phyloP scores from a whole-genome alignment of 2,797 vertebrate species.

The Phylloscopus collybita region DNA sequence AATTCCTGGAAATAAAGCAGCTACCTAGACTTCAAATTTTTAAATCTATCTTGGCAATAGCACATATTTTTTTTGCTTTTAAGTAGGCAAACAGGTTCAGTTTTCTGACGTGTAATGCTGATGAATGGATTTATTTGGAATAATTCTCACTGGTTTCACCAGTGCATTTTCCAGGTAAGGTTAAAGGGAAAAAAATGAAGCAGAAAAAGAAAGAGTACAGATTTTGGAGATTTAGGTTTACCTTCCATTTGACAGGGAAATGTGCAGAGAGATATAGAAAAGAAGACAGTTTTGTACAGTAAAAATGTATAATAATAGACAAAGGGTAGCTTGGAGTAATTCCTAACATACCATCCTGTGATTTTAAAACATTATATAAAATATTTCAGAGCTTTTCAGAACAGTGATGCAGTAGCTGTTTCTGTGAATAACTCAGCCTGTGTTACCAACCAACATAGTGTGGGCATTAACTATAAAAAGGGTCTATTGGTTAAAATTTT shows the following conservation, averaged over 20 bases:
- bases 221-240: not conserved
- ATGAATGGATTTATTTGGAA: not conserved
- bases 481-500: not conserved
- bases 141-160: not conserved
- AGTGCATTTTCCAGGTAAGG: not conserved
- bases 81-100: not conserved
- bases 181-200: not conserved
- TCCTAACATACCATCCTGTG: not conserved
- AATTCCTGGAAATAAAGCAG: constrained; percentile 22
- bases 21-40: not conserved
- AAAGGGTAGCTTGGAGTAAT: not conserved
- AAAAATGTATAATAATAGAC: not conserved
- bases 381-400: not conserved
- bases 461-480: not conserved
- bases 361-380: not conserved
- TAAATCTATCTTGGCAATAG: not conserved
- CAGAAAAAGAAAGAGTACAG: not conserved
- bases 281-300: not conserved
- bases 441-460: not conserved
- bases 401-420: not conserved
- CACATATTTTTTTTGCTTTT: not conserved
- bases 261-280: not conserved
- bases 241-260: not conserved
- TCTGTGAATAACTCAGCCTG: not conserved
- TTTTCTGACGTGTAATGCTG: not conserved